Evolutionary conservation across 2,888 invertebrate genomes (phyloP), one percentile per base, ranked within the genome.

Genomic region (Capitulum mitella): DNA sequence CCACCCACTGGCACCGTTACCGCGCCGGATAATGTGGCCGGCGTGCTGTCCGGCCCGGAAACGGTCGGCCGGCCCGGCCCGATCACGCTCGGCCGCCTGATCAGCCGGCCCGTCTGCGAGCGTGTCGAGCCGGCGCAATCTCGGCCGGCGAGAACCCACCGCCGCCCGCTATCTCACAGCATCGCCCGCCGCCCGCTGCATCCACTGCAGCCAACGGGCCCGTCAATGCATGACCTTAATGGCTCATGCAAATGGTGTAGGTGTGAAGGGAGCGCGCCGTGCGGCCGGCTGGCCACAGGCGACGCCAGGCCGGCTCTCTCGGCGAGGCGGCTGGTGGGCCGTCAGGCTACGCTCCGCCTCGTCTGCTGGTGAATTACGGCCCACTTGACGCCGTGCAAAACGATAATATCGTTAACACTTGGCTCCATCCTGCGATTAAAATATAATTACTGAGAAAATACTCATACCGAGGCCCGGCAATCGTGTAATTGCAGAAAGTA

Each of bases 371-470:
- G 70, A 70, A 40, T 37, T 70, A 70, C 70, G 26, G 37, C 37
- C 40, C 70, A 40, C 16, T 70, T 70, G 70, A 70, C 70, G 70
- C 70, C 40, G 37, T 37, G 70, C 70, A 70, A 70, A 70, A 70
- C 70, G 70, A 70, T 70, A 70, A 70, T 70, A 70, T 70, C 70
- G 70, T 70, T 70, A 70, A 70, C 70, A 70, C 70, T 70, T 70
- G 70, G 70, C 70, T 70, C 70, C 70, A 70, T 70, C 70, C 70
- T 70, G 70, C 70, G 70, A 70, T 70, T 40, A 70, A 40, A 40
- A 40, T 37, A 40, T 70, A 70, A 70, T 70, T 19, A 70, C 70
- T 3, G 70, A 10, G 34, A 64, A 64, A 64, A 64, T 19, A 29
- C 34, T 34, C 64, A 19, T 16, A 43, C 43, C 40, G 26, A 5